A percentile compares a stretch with the other conserved stretches of the same genome.
Evolutionary conservation across 2,888 invertebrate species (phyloP).

Genomic region (Plagiodera versicolora): DNA sequence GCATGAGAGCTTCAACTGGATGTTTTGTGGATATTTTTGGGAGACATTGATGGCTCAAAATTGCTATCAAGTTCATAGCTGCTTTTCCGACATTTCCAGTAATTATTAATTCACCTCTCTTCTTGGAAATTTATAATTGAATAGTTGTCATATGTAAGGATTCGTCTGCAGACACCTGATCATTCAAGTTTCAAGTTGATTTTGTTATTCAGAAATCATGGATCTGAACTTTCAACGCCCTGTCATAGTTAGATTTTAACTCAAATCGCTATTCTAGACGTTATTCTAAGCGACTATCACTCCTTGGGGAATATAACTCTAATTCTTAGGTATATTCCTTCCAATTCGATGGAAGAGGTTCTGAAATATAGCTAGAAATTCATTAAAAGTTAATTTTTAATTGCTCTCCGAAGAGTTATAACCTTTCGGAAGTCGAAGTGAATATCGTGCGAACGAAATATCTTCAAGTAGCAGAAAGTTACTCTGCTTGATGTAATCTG

Average conservation of each 20-base stretch:
- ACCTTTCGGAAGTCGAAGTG: slow-evolving; percentile 19
- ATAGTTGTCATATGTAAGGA: too few species aligned
- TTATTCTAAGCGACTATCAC: slow-evolving; percentile 15
- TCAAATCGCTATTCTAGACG: background rate
- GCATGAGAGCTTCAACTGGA: too few species aligned
- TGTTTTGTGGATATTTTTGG: too few species aligned
- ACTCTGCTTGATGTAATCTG: background rate
- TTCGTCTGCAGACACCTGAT: too few species aligned
- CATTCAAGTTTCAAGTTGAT: too few species aligned
- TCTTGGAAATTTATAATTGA: too few species aligned
- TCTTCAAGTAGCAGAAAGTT: slow-evolving; percentile 6
- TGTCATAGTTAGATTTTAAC: background rate
- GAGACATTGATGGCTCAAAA: too few species aligned
- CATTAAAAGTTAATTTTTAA: slow-evolving; percentile 28
- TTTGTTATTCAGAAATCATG: too few species aligned
- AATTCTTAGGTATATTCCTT: slow-evolving; percentile 25
- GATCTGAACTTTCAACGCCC: background rate
- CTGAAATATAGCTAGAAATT: slow-evolving; percentile 26
- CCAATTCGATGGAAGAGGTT: slow-evolving; percentile 24
- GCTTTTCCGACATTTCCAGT: too few species aligned
- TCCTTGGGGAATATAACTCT: slow-evolving; percentile 19
- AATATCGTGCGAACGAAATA: slow-evolving; percentile 8
- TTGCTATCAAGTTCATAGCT: too few species aligned
- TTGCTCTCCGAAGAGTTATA: slow-evolving; percentile 25
- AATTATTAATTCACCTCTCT: too few species aligned